phyloP scores from a whole-genome alignment of 2,797 vertebrate species.

The Clarias platycephalus region DNA sequence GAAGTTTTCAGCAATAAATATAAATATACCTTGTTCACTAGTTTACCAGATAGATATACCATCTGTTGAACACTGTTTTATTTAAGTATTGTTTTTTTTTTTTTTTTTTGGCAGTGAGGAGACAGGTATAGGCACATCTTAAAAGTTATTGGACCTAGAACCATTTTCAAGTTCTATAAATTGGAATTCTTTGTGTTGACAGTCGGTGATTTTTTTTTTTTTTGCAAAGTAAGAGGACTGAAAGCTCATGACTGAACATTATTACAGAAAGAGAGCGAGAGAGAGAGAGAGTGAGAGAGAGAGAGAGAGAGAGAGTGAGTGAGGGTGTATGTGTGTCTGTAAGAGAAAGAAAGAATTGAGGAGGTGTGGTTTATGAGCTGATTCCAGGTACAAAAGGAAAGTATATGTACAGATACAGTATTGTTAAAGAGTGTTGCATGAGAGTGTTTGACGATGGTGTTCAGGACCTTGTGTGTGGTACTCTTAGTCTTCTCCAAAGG shows the following conservation, averaged over 20 bases:
- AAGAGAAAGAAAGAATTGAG: not conserved
- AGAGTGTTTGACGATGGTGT: not conserved
- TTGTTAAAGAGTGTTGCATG: not conserved
- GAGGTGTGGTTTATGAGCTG: conserved; percentile 8
- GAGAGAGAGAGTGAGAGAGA: too few relatives aligned
- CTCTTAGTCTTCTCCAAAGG: conserved; percentile 11
- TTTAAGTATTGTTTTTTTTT: too few relatives aligned
- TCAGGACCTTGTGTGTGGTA: conserved; percentile 19
- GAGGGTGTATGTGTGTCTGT: not conserved
- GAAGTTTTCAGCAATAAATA: too few relatives aligned
- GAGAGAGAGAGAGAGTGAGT: not conserved
- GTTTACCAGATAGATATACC: too few relatives aligned
- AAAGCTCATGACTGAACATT: not conserved
- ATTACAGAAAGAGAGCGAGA: too few relatives aligned
- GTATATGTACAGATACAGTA: not conserved
- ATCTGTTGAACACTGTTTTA: too few relatives aligned
- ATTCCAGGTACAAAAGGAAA: not conserved
- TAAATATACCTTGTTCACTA: too few relatives aligned
- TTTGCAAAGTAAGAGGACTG: not conserved
- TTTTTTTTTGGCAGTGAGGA: too few relatives aligned
- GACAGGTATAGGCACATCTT: not conserved
- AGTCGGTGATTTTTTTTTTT: not conserved
- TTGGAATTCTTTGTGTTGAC: not conserved
- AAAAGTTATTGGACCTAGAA: not conserved
- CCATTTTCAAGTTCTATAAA: not conserved